phyloP scores from a whole-genome alignment of 2,113 vertebrate genomes.

The Gracilinanus agilis region DNA sequence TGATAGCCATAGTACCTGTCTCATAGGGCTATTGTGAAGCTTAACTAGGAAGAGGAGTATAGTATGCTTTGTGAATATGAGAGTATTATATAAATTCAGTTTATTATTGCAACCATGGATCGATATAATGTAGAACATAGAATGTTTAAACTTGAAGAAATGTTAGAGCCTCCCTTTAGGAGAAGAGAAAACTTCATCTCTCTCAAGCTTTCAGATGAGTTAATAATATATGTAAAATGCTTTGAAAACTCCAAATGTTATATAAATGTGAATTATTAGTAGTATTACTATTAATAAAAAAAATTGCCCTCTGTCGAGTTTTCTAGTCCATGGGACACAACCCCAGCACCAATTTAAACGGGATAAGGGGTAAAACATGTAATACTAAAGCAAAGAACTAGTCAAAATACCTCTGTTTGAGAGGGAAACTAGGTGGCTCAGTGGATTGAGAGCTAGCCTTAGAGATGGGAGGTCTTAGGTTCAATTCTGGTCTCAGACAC shows the following conservation, averaged over 20 bases:
- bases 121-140: not conserved
- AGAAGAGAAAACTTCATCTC: not conserved
- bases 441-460: too few relatives aligned
- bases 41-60: not conserved
- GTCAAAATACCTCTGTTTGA: not conserved
- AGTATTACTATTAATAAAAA: too few relatives aligned
- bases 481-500: too few relatives aligned
- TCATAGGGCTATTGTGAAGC: not conserved
- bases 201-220: not conserved
- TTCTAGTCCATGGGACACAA: not conserved
- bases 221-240: not conserved
- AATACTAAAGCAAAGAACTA: not conserved
- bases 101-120: not conserved
- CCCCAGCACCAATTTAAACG: not conserved
- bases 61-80: not conserved
- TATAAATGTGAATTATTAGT: not conserved
- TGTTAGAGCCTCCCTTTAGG: not conserved
- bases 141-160: not conserved
- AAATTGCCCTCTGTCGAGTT: not conserved
- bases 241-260: not conserved
- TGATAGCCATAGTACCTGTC: not conserved
- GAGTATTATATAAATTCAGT: not conserved
- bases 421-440: too few relatives aligned
- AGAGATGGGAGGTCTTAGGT: too few relatives aligned
- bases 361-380: not conserved